These are phyloP conservation scores for Siniperca knerii DNA, from an alignment of 2,113 vertebrate species.

Conservation along the genomic window DNA sequence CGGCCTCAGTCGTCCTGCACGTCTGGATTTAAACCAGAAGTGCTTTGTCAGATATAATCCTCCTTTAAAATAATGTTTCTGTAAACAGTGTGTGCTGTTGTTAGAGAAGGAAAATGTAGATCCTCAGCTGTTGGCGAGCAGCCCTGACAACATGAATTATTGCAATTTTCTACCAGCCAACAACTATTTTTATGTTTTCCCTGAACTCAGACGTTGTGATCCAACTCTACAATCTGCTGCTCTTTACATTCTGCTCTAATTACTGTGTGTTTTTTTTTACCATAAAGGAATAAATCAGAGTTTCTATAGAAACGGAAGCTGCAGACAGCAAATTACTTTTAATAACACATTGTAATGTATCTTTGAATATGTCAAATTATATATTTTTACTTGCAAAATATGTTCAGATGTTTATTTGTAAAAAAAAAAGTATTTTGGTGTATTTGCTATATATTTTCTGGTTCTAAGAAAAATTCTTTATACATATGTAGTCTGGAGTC, in stretches of 20 bases:
- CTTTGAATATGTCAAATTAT: neutral
- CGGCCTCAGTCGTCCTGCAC: neutral
- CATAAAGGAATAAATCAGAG: slow-evolving; percentile 33
- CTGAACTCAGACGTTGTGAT: slow-evolving; percentile 10
- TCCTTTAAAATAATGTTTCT: neutral
- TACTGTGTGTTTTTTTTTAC: slow-evolving; percentile 19
- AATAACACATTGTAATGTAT: neutral
- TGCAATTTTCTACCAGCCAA: slow-evolving; percentile 10
- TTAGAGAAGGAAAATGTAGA: neutral
- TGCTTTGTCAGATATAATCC: neutral
- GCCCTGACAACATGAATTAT: slow-evolving; percentile 36
- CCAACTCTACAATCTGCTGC: slow-evolving; percentile 11
- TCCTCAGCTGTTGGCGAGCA: neutral
- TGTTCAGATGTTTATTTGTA: neutral
- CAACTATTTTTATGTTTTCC: slow-evolving; percentile 17
- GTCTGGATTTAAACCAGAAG: neutral
- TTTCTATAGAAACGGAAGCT: slow-evolving; percentile 7
- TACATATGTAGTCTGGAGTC: neutral
- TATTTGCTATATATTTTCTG: neutral
- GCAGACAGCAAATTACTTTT: neutral
- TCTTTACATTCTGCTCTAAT: slow-evolving; percentile 52
- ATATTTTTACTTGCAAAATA: neutral
- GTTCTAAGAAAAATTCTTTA: neutral
- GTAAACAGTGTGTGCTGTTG: neutral
- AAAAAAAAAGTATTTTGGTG: too few species aligned